Evolutionary conservation across 2,888 invertebrate genomes (phyloP).

Genomic region (Agelastica alni): DNA sequence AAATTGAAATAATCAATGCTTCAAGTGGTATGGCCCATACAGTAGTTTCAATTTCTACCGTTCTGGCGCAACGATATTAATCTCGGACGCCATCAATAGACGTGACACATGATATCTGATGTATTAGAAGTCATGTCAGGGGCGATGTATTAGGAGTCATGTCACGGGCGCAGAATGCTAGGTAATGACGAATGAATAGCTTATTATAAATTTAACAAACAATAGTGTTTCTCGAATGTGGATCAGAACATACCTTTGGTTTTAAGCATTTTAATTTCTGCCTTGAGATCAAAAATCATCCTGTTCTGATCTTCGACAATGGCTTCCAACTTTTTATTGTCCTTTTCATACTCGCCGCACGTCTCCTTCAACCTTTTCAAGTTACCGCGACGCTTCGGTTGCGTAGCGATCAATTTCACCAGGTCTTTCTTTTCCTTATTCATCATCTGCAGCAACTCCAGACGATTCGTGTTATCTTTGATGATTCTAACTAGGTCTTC

Average conservation of each 20-base stretch:
- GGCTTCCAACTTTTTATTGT: conserved; percentile 53
- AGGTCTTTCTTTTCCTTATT: conserved; percentile 61
- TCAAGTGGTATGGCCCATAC: no score
- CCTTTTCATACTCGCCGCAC: conserved; percentile 49
- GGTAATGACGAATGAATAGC: no score
- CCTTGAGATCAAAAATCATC: conserved; percentile 49
- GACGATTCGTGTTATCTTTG: conserved; percentile 61
- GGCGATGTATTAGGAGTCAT: no score
- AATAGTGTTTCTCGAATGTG: no score
- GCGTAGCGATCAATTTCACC: conserved; percentile 53
- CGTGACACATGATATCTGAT: no score
- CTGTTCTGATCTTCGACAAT: conserved; percentile 53
- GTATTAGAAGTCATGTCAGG: no score
- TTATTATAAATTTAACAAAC: no score
- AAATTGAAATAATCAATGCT: no score
- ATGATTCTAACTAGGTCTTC: conserved; percentile 56
- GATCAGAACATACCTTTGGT: conserved; percentile 50
- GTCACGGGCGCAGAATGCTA: no score
- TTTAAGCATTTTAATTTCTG: conserved; percentile 48
- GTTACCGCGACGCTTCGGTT: conserved; percentile 48
- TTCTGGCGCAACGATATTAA: no score
- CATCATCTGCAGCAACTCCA: conserved; percentile 61
- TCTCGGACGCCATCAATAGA: no score
- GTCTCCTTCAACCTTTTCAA: conserved; percentile 45
- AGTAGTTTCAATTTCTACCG: no score